Base-by-base conservation (phyloP, 2,113 vertebrate genomes). In the Hystrix brachyura region DNA sequence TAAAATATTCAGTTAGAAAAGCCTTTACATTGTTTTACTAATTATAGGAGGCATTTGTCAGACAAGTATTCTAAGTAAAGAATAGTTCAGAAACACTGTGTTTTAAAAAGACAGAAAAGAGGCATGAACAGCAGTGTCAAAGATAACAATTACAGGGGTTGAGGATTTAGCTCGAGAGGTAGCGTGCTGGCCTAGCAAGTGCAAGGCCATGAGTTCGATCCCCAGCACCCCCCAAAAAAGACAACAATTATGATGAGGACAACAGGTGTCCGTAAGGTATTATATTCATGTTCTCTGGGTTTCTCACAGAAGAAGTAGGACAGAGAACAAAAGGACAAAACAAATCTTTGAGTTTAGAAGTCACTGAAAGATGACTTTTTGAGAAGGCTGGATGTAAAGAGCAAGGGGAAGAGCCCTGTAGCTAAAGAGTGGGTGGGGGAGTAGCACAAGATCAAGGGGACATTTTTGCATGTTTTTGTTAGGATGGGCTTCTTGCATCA, bases 341-440 rank as follows among this genome's bases (percentile, higher is more conserved):
- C 60, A 43, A 67, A 38, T 69, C 21, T 69, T 12, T 34, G 53
- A 46, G 7, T 76, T 91, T 53, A 87, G 78, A 76, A 71, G 59
- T 84, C 86, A 80, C 38, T 62, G 38, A 19, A 78, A 55, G 62
- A 82, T 23, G 38, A 86, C 7, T 60, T 89, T 97, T 96, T 32
- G 46, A 94, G 80, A 97, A 69, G 38, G 29, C 8, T 69, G 25
- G 21, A 67, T 62, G 48, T 55, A 87, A 67, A 51, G 2, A 9
- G 6, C 4, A 90, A 65, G 1, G 18, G 14, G 6, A 34, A 92
- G 11, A 79, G 7, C 4, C 34, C 84, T 57, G 18, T 23, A 86
- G 46, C 72, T 92, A 46, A 69, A 59, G 23, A 87, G 32, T 29
- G 2, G 32, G 2, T 38, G 38, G 72, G 17, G 5, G 18, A 9